Percentiles rank a stretch among this genome's conserved stretches.
Evolutionary conservation across 2,888 invertebrate genomes (phyloP).

Genomic region (Macrophya annulata): DNA sequence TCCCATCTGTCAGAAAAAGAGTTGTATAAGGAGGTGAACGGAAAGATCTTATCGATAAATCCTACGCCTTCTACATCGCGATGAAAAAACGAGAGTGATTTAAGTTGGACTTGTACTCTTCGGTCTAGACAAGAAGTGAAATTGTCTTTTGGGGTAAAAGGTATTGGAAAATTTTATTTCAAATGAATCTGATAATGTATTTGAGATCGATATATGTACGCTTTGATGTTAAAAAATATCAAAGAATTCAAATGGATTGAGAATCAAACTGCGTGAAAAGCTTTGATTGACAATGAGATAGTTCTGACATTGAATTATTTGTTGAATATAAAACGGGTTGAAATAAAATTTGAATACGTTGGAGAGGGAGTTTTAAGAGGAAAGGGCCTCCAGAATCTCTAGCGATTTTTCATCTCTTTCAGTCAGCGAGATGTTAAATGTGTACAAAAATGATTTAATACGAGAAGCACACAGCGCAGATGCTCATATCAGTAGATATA

Average conservation of each 20-base stretch:
- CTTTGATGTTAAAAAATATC: not conserved
- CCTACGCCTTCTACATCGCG: not conserved
- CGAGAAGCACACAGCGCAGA: conserved; percentile 29
- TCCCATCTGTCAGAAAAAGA: conserved; percentile 31
- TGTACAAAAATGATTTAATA: conserved; percentile 43
- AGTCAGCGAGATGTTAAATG: conserved; percentile 32
- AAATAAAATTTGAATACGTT: conserved; percentile 8
- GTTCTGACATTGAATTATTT: not conserved
- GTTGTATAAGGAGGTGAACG: not conserved
- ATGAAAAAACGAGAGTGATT: not conserved
- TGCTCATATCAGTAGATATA: conserved; percentile 52
- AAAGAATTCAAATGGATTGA: not conserved
- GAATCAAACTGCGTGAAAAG: conserved; percentile 1
- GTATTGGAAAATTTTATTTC: not conserved
- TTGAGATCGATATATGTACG: not conserved
- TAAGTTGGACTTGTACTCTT: not conserved
- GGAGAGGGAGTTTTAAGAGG: not conserved
- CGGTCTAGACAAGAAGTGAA: not conserved
- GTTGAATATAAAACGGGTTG: not conserved
- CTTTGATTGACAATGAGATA: not conserved
- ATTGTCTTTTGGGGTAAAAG: not conserved
- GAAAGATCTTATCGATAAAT: conserved; percentile 2
- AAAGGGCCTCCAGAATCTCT: not conserved
- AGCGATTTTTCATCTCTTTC: conserved; percentile 5
- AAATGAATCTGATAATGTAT: not conserved